phyloP scores from a whole-genome alignment of 2,797 vertebrate species.

The Gymnopithys bicolor region DNA sequence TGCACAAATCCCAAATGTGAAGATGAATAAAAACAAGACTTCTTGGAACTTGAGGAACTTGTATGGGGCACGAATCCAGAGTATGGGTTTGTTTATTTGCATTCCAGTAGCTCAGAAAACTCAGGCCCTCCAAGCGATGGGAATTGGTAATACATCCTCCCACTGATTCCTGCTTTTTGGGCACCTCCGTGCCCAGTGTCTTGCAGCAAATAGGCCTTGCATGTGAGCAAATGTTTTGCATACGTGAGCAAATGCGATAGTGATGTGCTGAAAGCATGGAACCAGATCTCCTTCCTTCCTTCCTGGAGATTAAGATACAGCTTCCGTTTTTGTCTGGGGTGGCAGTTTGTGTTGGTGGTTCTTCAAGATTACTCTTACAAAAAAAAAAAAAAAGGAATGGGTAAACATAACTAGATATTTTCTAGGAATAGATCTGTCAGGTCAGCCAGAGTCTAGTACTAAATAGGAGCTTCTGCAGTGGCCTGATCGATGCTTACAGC shows the following conservation, averaged over 20 bases:
- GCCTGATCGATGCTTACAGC: not conserved
- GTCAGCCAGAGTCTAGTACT: not conserved
- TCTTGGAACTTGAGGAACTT: constrained; percentile 67
- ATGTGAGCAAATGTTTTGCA: constrained; percentile 21
- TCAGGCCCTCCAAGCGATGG: constrained; percentile 34
- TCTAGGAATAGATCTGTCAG: constrained; percentile 21
- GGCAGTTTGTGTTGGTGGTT: not conserved
- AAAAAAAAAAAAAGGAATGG: too few species aligned
- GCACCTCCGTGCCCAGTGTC: not conserved
- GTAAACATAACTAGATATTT: not conserved
- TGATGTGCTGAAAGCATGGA: constrained; percentile 59
- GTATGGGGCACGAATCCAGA: constrained; percentile 41
- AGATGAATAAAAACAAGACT: constrained; percentile 49
- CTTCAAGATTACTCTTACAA: not conserved
- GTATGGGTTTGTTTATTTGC: constrained; percentile 62
- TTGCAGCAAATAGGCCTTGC: not conserved
- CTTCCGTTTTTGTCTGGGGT: not conserved
- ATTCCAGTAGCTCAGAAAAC: constrained; percentile 43
- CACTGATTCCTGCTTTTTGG: constrained; percentile 16
- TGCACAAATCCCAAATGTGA: constrained; percentile 62
- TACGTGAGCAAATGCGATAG: constrained; percentile 38
- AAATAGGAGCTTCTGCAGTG: not conserved
- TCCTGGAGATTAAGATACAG: not conserved
- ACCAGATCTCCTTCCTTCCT: constrained; percentile 56
- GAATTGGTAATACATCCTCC: constrained; percentile 30